Conservation (phyloP, 2,113 vertebrate species). For the Caloenas nicobarica region DNA sequence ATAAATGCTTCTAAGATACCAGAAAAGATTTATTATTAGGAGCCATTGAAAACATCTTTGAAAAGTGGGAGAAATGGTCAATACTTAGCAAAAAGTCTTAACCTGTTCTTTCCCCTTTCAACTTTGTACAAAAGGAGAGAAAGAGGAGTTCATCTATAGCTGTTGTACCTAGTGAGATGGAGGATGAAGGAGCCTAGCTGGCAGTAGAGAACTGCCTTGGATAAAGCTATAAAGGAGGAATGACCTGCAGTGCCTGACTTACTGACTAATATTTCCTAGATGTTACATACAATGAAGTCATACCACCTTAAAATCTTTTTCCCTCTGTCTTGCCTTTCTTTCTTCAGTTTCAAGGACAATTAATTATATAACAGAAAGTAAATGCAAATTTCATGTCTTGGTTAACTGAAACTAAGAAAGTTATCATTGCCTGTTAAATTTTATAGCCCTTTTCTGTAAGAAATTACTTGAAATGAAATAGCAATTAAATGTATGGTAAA, state of each 20-base stretch:
- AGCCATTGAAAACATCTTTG: not conserved
- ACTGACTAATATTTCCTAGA: not conserved
- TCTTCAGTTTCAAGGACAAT: conserved; percentile 21
- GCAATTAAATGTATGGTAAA: conserved; percentile 12
- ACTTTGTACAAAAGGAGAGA: too few relatives aligned
- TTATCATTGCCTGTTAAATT: conserved; percentile 53
- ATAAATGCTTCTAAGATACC: not conserved
- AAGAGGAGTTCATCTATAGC: not conserved
- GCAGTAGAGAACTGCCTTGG: not conserved
- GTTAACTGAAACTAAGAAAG: conserved; percentile 39
- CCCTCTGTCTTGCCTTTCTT: not conserved
- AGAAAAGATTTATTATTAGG: not conserved
- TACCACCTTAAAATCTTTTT: not conserved
- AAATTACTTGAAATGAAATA: conserved; percentile 36
- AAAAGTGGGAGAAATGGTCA: not conserved
- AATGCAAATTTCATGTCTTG: conserved; percentile 20
- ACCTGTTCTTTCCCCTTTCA: not conserved
- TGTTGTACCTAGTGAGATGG: not conserved
- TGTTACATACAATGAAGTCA: not conserved
- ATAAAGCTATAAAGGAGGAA: not conserved
- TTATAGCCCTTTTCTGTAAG: not conserved
- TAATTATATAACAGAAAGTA: conserved; percentile 17
- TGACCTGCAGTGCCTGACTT: not conserved
- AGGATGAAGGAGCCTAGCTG: not conserved
- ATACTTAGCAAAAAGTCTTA: not conserved